Base-by-base conservation (phyloP, 2,797 vertebrate genomes). In the Cyclopterus lumpus region DNA sequence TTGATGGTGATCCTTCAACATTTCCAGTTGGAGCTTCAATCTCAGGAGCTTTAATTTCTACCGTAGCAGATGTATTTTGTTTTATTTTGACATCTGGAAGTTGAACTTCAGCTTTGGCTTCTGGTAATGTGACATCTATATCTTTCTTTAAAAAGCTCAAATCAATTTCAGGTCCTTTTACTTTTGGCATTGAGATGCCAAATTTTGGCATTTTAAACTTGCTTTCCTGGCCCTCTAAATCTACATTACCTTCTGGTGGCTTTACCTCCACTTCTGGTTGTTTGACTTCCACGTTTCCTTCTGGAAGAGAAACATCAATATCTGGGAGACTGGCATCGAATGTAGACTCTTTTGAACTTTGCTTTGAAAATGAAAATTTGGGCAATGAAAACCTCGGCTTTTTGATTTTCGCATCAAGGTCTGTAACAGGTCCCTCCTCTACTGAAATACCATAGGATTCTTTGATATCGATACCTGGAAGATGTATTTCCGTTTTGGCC, bases 201-300 rank as follows among this genome's bases (percentile, higher is more conserved):
- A 72, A 93, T 15, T 12, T 78, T 70, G 77, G 87, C 51, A 87
- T 22, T 22, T 22, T 22, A 22, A 22, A 22, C 22, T 22, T 22
- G 22, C 22, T 22, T 22, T 22, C 22, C 22, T 22, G 22, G 22
- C 22, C 22, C 22, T 22, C 22, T 22, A 22, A 22, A 22, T 22
- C 22, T 22, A 22, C 22, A 22, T 22, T 22, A 22, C 22, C 22
- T 22, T 82, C 42, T 42, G 69, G 20, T 32, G 34, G 2, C 71
- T 82, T 78, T 1, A 68, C 3, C 2, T 75, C 64, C 10, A 60
- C 6, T 57, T 78, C 65, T 48, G 22, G 22, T 22, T 22, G 22
- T 22, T 22, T 22, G 22, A 22, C 22, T 22, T 22, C 22, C 22
- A 22, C 22, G 22, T 22, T 22, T 22, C 22, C 22, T 22, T 22